Evolutionary conservation across 37 sponge, comb jelly and placozoan species (phyloP).

Genomic region (Aplysina aerophoba): DNA sequence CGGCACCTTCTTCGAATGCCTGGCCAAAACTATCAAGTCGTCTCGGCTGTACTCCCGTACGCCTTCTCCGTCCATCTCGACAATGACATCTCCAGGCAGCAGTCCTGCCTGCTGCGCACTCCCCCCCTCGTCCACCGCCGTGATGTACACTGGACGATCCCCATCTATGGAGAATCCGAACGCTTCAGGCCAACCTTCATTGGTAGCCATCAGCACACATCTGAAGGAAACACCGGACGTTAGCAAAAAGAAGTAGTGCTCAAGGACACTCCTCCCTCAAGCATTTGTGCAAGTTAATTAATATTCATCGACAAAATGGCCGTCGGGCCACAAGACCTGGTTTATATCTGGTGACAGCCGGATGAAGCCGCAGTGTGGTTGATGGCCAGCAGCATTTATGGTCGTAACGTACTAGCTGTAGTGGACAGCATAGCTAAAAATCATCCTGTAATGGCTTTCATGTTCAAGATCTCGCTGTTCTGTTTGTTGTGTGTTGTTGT

Average conservation of each 20-base stretch:
- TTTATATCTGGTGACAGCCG: no score
- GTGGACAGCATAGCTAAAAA: background rate
- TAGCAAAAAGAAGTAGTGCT: no score
- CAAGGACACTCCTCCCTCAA: no score
- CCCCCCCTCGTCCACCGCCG: slow-evolving; percentile 67
- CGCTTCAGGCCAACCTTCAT: slow-evolving; percentile 89
- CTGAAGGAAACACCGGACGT: no score
- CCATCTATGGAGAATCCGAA: slow-evolving; percentile 81
- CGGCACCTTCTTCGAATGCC: slow-evolving; percentile 59
- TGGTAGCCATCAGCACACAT: slow-evolving; percentile 58
- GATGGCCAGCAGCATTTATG: background rate
- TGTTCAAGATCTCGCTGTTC: background rate
- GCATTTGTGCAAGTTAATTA: no score
- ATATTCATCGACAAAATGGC: no score
- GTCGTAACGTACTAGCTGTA: background rate
- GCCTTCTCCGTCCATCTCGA: slow-evolving; percentile 74
- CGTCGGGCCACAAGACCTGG: no score
- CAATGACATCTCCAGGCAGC: slow-evolving; percentile 73
- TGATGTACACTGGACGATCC: slow-evolving; percentile 63
- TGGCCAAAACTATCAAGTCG: slow-evolving; percentile 58
- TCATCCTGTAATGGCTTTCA: background rate
- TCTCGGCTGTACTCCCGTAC: slow-evolving; percentile 59
- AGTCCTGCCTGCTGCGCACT: slow-evolving; percentile 78
- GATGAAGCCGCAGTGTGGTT: no score
- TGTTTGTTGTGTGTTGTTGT: background rate